Evolutionary conservation across 2,888 invertebrate species (phyloP), one percentile per base, ranked within the genome.

Genomic region (Eudasyphora cyanicolor): DNA sequence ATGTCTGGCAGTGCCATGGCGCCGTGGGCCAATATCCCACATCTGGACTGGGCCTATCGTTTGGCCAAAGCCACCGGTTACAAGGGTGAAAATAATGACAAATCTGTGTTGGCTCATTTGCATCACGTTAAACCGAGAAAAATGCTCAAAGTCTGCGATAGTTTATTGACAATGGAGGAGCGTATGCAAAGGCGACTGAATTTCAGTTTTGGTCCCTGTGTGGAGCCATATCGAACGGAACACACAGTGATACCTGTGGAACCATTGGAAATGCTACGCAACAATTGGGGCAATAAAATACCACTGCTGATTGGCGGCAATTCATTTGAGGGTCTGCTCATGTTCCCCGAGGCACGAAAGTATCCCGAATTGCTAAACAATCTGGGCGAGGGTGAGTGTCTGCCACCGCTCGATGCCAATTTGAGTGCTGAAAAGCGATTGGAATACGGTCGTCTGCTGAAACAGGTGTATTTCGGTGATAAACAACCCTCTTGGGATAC

Each of bases 401-500:
- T 91, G 42, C 87, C 92, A 0, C 92, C 93, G 0, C 76, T 84
- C 0, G 89, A 91, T 79, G 87, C 92, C 2, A 86, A 89, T 7
- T 74, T 92, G 12, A 81, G 87, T 86, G 70, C 83, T 42, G 87
- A 89, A 80, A 87, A 91, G 82, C 87, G 92, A 3, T 88, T 85
- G 29, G 86, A 87, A 8, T 89, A 92, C 38, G 93, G 93, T 1
- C 87, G 89, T 2, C 89, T 89, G 85, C 89, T 94, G 10, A 91
- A 91, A 62, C 82, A 92, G 17, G 88, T 90, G 10, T 93, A 93
- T 86, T 93, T 92, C 85, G 92, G 92, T 0, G 91, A 92, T 8
- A 89, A 91, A 38, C 89, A 91, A 67, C 90, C 92, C 1, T 88
- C 89, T 2, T 87, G 82, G 75, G 87, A 92, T 24, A 91, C 92